A percentile compares a stretch with the other conserved stretches of the same genome.
phyloP scores from a whole-genome alignment of 2,113 vertebrate genomes.

The Nerophis lumbriciformis region DNA sequence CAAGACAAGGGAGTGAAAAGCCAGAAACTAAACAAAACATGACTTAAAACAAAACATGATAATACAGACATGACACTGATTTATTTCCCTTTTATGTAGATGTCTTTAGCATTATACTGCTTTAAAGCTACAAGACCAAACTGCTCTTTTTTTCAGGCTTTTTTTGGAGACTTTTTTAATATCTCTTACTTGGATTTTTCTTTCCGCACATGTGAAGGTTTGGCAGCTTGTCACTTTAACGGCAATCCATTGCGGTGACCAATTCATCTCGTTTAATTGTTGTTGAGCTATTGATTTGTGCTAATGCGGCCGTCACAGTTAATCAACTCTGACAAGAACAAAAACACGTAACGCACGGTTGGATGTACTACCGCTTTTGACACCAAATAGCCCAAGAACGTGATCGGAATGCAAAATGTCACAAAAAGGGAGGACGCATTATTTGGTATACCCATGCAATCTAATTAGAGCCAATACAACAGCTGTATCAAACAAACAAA shows the following conservation, averaged over 20 bases:
- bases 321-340: background rate
- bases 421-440: no score
- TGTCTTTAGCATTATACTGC: background rate
- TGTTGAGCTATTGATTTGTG: background rate
- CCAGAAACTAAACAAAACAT: no score
- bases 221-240: background rate
- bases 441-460: no score
- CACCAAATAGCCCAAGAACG: no score
- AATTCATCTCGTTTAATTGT: constrained; percentile 2
- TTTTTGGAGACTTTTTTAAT: background rate
- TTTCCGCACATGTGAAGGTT: background rate
- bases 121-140: background rate
- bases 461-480: no score
- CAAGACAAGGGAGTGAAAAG: no score
- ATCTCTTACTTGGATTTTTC: no score
- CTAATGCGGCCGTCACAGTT: background rate
- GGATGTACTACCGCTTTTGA: background rate
- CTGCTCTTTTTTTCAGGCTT: background rate
- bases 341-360: background rate
- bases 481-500: no score
- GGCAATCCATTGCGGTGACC: background rate
- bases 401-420: no score
- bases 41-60: no score
- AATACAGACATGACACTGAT: no score
- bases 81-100: background rate